phyloP scores from a whole-genome alignment of 1,140 invertebrate species.

The Oryctes rhinoceros region DNA sequence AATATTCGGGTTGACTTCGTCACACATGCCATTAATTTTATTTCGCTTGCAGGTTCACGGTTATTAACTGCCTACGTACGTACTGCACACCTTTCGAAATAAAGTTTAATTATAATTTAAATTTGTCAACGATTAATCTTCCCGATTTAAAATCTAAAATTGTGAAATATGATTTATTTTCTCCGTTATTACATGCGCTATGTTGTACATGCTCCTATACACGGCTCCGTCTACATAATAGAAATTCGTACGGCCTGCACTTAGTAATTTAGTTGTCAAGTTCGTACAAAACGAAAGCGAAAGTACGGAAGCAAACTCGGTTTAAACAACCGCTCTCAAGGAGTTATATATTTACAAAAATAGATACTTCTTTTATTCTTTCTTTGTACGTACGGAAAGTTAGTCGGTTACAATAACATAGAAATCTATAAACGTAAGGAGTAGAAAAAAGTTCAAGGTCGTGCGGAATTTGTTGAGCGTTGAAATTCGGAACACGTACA shows the following conservation, averaged over 20 bases:
- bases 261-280: slow-evolving; percentile 6
- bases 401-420: background rate
- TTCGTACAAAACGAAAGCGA: background rate
- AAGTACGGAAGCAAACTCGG: background rate
- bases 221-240: background rate
- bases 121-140: background rate
- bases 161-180: slow-evolving; percentile 7
- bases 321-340: background rate
- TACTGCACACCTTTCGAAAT: background rate
- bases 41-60: background rate
- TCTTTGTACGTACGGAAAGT: background rate
- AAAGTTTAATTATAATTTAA: background rate
- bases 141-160: background rate
- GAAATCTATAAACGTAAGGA: background rate
- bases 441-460: background rate
- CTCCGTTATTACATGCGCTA: background rate
- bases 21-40: slow-evolving; percentile 8
- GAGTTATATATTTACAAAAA: background rate
- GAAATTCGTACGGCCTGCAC: background rate
- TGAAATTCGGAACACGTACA: slow-evolving; percentile 5
- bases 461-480: background rate
- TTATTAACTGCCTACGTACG: background rate
- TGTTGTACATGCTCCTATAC: background rate
- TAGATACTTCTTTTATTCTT: slow-evolving; percentile 4
- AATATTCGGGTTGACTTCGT: background rate